Evolutionary conservation across 2,797 vertebrate species (phyloP).

Genomic region (Gallirallus australis): DNA sequence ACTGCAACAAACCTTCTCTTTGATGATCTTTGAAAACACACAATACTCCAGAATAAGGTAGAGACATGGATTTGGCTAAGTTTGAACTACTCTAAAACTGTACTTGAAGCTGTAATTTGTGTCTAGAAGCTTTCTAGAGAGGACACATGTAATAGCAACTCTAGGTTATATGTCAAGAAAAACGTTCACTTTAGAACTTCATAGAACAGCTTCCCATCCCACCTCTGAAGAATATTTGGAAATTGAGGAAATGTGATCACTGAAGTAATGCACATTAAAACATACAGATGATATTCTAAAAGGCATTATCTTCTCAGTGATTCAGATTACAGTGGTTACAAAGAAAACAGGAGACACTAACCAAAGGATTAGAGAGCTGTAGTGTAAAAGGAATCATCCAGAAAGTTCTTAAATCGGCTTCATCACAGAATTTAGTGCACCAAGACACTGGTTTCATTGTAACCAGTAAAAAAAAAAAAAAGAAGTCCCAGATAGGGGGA

Average conservation of each 20-base stretch:
- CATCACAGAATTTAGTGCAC: not conserved
- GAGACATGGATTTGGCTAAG: rapidly evolving
- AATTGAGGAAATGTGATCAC: not conserved
- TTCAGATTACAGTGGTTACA: not conserved
- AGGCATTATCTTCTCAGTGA: not conserved
- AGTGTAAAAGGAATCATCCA: not conserved
- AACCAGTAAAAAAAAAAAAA: rapidly evolving
- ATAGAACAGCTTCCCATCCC: not conserved
- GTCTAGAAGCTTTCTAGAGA: not conserved
- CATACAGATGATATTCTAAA: not conserved
- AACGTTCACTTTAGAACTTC: not conserved
- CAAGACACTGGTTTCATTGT: not conserved
- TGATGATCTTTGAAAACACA: not conserved
- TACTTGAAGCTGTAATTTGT: not conserved
- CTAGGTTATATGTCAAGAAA: not conserved
- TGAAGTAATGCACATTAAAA: not conserved
- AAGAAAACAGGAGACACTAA: not conserved
- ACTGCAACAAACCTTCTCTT: not conserved
- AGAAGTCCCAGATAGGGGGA: rapidly evolving
- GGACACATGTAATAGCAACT: not conserved
- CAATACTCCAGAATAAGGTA: not conserved
- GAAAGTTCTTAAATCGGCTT: not conserved
- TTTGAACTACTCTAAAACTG: not conserved
- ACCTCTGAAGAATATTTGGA: not conserved
- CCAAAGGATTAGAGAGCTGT: not conserved